A percentile compares a stretch with the other conserved stretches of the same genome.
phyloP scores from a whole-genome alignment of 2,797 vertebrate species.

The Tokudaia tokunoshimensis region DNA sequence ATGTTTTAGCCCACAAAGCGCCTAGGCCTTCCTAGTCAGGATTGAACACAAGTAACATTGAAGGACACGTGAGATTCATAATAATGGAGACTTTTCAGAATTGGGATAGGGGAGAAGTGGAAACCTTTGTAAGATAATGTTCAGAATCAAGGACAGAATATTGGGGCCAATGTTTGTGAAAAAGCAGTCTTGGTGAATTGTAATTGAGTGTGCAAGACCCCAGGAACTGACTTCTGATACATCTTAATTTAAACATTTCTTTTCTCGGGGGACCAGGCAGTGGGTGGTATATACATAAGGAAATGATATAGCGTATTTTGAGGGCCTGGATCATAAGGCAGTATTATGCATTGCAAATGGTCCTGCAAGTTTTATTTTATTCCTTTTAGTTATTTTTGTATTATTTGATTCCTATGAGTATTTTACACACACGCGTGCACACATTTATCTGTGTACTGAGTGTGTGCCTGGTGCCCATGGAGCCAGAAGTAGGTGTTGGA shows the following conservation, averaged over 20 bases:
- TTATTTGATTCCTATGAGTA: neutral
- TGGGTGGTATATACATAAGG: conserved; percentile 77
- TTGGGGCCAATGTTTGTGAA: conserved; percentile 24
- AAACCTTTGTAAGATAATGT: conserved; percentile 37
- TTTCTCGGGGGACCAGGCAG: conserved; percentile 70
- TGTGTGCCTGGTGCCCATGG: neutral
- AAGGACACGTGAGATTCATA: conserved; percentile 20
- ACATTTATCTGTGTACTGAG: neutral
- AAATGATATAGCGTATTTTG: conserved; percentile 76
- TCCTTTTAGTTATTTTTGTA: neutral
- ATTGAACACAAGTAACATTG: conserved; percentile 60
- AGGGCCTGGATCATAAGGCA: conserved; percentile 68
- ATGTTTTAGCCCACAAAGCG: conserved; percentile 52
- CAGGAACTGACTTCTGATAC: conserved; percentile 69
- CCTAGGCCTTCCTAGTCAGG: conserved; percentile 57
- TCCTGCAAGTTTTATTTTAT: conserved; percentile 55
- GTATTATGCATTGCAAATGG: conserved; percentile 66
- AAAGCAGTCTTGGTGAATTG: conserved; percentile 63
- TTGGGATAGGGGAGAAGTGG: neutral
- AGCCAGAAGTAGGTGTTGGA: neutral
- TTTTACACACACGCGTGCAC: no score
- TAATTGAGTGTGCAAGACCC: conserved; percentile 60
- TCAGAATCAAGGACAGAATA: conserved; percentile 53
- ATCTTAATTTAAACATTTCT: conserved; percentile 73
- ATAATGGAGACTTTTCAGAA: conserved; percentile 74